These are phyloP conservation scores for Sycophila texana DNA, from an alignment of 2,888 invertebrate genomes.

Conservation along the genomic window DNA sequence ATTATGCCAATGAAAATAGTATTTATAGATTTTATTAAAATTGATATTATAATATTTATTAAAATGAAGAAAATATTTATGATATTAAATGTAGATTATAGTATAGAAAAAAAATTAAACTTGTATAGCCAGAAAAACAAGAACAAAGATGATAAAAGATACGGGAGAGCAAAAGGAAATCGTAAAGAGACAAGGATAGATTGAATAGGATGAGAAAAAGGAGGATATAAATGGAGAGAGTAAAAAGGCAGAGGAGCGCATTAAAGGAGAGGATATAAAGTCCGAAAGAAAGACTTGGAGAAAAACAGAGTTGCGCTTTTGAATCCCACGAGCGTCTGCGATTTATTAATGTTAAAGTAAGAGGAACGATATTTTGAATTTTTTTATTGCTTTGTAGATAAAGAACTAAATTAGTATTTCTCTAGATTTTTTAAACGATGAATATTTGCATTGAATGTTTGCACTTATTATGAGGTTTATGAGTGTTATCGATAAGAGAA, in stretches of 20 bases:
- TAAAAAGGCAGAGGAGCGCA: neutral
- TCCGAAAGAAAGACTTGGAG: neutral
- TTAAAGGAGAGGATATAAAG: constrained; percentile 10
- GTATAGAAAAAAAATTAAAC: too few relatives aligned
- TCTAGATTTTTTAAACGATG: too few relatives aligned
- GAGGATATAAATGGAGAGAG: neutral
- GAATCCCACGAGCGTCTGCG: constrained; percentile 6
- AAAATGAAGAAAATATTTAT: neutral
- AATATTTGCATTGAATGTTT: too few relatives aligned
- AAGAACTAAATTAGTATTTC: too few relatives aligned
- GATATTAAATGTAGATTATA: too few relatives aligned
- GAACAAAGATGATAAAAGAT: neutral
- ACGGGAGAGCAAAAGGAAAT: constrained; percentile 43
- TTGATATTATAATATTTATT: neutral
- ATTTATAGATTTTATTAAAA: neutral
- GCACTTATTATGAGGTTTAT: too few relatives aligned
- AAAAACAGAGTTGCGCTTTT: constrained; percentile 11
- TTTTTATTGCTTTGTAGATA: neutral
- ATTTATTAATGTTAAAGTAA: constrained; percentile 20
- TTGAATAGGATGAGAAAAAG: constrained; percentile 10
- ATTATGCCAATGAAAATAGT: neutral
- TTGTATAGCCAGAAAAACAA: neutral
- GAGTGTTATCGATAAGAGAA: too few relatives aligned
- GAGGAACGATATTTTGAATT: neutral
- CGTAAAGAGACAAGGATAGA: constrained; percentile 56